Evolutionary conservation across 2,113 vertebrate genomes (phyloP).

Genomic region (Apodemus sylvaticus): DNA sequence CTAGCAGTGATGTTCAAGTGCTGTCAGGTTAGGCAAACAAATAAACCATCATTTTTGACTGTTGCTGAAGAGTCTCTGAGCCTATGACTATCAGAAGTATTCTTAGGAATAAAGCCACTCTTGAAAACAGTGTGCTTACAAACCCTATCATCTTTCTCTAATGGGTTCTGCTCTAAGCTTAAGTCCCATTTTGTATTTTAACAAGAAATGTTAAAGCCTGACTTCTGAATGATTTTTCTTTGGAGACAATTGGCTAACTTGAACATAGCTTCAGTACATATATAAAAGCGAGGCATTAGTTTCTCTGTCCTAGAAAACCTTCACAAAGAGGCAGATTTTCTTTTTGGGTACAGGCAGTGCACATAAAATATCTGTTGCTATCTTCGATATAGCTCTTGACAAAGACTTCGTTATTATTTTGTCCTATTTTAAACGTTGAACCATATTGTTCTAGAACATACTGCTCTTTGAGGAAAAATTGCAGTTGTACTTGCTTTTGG

Average conservation of each 20-base stretch:
- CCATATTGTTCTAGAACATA: neutral
- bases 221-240: neutral
- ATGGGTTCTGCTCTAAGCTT: neutral
- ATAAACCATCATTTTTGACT: slow-evolving; percentile 14
- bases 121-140: neutral
- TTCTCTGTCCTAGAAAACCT: neutral
- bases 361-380: neutral
- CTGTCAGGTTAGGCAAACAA: slow-evolving; percentile 18
- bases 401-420: neutral
- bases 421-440: neutral
- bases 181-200: neutral
- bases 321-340: neutral
- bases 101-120: neutral
- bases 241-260: neutral
- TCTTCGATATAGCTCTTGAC: neutral
- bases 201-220: neutral
- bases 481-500: neutral
- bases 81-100: neutral
- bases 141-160: neutral
- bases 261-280: neutral
- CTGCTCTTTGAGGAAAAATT: neutral
- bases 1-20: neutral
- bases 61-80: neutral
- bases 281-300: neutral
- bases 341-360: neutral